Evolutionary conservation across 1,140 invertebrate genomes (phyloP), one percentile per base, ranked within the genome.

Genomic region (Vanessa tameamea): DNA sequence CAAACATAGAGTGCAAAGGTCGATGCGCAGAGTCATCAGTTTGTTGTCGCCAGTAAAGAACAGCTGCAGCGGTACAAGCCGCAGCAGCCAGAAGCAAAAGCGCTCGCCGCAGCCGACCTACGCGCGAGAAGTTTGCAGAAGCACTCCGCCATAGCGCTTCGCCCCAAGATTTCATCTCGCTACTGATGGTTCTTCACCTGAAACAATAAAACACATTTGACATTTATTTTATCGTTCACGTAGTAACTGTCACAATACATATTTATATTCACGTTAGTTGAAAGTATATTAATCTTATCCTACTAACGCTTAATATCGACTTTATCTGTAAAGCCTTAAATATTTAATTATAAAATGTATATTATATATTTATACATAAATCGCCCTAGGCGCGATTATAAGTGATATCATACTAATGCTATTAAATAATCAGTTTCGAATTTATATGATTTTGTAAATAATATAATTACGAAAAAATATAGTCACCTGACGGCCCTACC

Each of bases 11-110:
- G 72, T 90, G 88, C 64, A 90, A 64, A 0, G 90, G 90, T 23
- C 88, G 63, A 50, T 82, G 82, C 7, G 78, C 75, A 14, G 80
- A 71, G 61, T 89, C 84, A 75, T 86, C 85, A 47, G 72, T 84
- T 78, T 91, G 90, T 73, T 90, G 90, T n/a, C 89, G 75, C 90
- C 90, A 92, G 82, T 91, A 91, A 15, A 91, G 84, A 69, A 92
- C 73, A 37, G 87, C 90, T 12, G 88, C 89, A n/a, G 82, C 90
- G 12, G 86, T 87, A 78, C 90, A 91, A 13, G 88, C 88, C 6
- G 81, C 86, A 11, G 85, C 86, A 0, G 85, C 89, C 37, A 91
- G 81, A 61, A 90, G 77, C 68, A 89, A 66, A 73, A 91, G 69
- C 50, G 87, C 90, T 14, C 90, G 85, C 31, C 88, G 85, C 69